A percentile compares a stretch with the other conserved stretches of the same genome.
Evolutionary conservation across 2,888 invertebrate species (phyloP).

Genomic region (Rotaria sp.): DNA sequence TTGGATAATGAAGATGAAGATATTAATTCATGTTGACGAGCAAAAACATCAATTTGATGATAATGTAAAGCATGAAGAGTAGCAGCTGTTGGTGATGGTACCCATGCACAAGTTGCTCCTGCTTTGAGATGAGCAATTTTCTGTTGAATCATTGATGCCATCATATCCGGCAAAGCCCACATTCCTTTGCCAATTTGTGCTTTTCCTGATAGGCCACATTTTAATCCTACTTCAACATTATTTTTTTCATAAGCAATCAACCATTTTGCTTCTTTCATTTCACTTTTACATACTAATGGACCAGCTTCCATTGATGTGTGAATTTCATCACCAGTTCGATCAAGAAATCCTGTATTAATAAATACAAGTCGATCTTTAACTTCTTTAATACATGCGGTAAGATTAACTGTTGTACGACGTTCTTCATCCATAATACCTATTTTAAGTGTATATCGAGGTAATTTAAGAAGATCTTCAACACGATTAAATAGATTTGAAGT

Average conservation of each 20-base stretch:
- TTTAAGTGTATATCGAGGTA: background rate
- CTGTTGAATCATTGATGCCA: background rate
- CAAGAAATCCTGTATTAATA: constrained; percentile 2
- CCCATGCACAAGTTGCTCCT: background rate
- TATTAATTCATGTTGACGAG: background rate
- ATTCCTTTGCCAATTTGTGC: background rate
- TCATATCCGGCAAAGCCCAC: background rate
- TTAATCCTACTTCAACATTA: background rate
- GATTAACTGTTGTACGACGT: background rate
- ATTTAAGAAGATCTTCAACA: background rate
- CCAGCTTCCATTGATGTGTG: background rate
- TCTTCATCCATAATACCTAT: constrained; percentile 1
- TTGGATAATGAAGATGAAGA: background rate
- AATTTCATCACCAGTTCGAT: constrained; percentile 1
- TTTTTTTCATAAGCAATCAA: background rate
- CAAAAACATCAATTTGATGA: background rate
- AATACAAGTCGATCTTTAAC: background rate
- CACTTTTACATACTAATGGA: background rate
- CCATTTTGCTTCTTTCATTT: background rate
- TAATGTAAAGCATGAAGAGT: background rate
- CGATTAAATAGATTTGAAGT: background rate
- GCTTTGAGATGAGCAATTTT: background rate
- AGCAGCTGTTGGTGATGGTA: constrained; percentile 4
- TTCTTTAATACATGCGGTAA: background rate
- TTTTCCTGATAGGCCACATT: background rate